These are phyloP conservation scores for Megaleporinus macrocephalus DNA, from an alignment of 2,113 vertebrate genomes.

Conservation along the genomic window DNA sequence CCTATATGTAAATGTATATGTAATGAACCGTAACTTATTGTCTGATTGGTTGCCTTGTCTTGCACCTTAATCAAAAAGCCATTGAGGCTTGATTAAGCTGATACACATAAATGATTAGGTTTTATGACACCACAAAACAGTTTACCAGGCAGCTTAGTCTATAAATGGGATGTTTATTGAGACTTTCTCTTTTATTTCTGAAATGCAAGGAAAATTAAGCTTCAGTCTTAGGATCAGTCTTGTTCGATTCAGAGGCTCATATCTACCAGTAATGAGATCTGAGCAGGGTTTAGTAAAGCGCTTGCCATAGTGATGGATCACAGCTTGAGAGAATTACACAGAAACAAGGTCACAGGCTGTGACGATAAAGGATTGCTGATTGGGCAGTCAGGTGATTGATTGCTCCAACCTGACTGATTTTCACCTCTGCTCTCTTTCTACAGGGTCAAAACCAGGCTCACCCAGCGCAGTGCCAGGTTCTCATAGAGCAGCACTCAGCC, in stretches of 20 bases:
- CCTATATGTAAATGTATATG: no score
- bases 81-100: no score
- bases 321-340: not conserved
- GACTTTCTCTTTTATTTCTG: no score
- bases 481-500: constrained; percentile 72
- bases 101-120: no score
- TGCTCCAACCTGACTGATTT: constrained; percentile 11
- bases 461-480: constrained; percentile 71
- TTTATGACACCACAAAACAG: no score
- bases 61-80: no score
- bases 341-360: not conserved
- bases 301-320: not conserved
- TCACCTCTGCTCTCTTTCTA: constrained; percentile 20
- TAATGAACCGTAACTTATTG: no score
- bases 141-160: no score
- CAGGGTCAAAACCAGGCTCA: constrained; percentile 47
- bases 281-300: not conserved
- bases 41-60: no score
- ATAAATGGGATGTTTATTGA: no score
- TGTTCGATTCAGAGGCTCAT: not conserved
- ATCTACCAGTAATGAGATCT: not conserved
- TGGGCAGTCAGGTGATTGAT: constrained; percentile 33
- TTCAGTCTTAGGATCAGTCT: not conserved
- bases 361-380: not conserved
- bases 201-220: no score